Evolutionary conservation across 2,888 invertebrate genomes (phyloP).

Genomic region (Lycocerus yunnanus): DNA sequence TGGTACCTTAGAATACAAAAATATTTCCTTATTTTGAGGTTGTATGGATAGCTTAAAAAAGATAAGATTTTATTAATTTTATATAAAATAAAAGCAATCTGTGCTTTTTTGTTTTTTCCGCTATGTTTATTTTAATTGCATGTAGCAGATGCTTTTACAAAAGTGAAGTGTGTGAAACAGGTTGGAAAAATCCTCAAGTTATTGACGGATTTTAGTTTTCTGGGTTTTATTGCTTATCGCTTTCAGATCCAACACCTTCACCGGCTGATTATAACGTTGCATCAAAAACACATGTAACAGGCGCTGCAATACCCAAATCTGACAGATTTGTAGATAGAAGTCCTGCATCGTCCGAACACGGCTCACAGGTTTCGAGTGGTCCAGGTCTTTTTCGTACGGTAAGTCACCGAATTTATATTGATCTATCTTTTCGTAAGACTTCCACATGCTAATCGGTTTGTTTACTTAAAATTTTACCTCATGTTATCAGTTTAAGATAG

Average conservation of each 20-base stretch:
- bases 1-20: neutral
- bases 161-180: neutral
- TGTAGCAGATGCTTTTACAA: neutral
- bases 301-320: slow-evolving; percentile 52
- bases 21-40: neutral
- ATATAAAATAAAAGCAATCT: neutral
- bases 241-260: slow-evolving; percentile 53
- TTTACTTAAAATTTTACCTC: neutral
- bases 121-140: neutral
- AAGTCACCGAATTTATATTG: slow-evolving; percentile 35
- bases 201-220: neutral
- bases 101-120: neutral
- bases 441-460: neutral
- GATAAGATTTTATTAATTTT: neutral
- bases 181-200: neutral
- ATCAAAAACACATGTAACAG: slow-evolving; percentile 52
- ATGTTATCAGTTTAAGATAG: neutral
- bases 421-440: neutral
- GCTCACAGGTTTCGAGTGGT: slow-evolving; percentile 35
- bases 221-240: neutral
- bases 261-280: slow-evolving; percentile 60
- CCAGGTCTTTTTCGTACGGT: slow-evolving; percentile 52
- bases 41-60: neutral
- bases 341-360: slow-evolving; percentile 45
- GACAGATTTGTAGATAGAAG: slow-evolving; percentile 53